These are phyloP conservation scores for Epirrhoe tristata DNA, from an alignment of 2,888 invertebrate species.

Conservation along the genomic window DNA sequence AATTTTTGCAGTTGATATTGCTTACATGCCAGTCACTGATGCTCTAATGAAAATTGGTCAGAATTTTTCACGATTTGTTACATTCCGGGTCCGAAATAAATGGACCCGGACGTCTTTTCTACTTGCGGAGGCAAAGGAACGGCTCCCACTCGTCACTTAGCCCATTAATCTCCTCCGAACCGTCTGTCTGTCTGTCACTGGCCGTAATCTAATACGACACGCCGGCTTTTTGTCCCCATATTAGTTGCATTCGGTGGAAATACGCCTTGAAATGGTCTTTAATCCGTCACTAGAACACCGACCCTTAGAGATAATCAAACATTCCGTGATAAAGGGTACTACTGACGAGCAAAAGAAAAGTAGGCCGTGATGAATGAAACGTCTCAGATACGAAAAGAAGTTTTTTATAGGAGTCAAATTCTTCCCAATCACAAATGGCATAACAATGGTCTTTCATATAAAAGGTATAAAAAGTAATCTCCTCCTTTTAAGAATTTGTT, in stretches of 20 bases:
- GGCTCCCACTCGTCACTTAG: conserved; percentile 82
- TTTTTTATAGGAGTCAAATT: conserved; percentile 12
- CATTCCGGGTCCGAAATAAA: conserved; percentile 67
- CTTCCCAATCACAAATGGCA: conserved; percentile 41
- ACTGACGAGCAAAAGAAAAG: conserved; percentile 42
- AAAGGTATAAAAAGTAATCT: conserved; percentile 46
- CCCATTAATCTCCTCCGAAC: conserved; percentile 81
- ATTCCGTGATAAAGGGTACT: conserved; percentile 58
- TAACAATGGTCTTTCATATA: conserved; percentile 48
- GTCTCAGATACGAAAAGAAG: neutral
- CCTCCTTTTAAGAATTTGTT: conserved; percentile 8
- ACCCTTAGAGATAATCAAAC: conserved; percentile 66
- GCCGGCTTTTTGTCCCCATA: conserved; percentile 81
- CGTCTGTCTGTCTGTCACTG: conserved; percentile 81
- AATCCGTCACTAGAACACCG: conserved; percentile 71
- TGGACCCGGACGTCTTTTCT: conserved; percentile 65
- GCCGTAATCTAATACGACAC: conserved; percentile 84
- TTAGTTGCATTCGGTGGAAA: conserved; percentile 74
- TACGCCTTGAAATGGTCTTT: conserved; percentile 73
- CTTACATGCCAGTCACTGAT: conserved; percentile 3
- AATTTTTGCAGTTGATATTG: neutral
- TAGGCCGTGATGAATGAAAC: conserved; percentile 4
- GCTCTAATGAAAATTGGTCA: conserved; percentile 62
- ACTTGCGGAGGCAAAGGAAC: conserved; percentile 58
- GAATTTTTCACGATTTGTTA: conserved; percentile 71